These are phyloP conservation scores for Panurus biarmicus DNA, from an alignment of 2,113 vertebrate species.

Conservation along the genomic window DNA sequence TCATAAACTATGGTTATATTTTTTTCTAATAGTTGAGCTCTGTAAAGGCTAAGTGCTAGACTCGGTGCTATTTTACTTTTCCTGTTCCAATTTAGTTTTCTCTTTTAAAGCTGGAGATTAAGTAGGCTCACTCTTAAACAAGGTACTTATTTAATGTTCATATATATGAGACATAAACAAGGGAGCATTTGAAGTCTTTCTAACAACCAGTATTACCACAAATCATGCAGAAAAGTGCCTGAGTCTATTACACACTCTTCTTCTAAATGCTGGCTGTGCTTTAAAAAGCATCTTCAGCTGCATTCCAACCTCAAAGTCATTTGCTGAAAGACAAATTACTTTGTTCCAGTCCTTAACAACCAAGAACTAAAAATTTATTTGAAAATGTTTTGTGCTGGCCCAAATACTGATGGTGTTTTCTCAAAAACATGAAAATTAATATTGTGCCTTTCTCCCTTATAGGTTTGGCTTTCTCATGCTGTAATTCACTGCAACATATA, in stretches of 20 bases:
- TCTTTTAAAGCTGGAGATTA: not conserved
- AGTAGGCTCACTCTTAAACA: not conserved
- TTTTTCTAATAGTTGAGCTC: slow-evolving; percentile 12
- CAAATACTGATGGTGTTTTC: slow-evolving; percentile 27
- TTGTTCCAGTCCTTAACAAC: slow-evolving; percentile 19
- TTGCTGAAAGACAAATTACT: slow-evolving; percentile 33
- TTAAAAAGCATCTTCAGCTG: slow-evolving; percentile 37
- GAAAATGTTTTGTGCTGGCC: not conserved
- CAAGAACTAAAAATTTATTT: slow-evolving; percentile 32
- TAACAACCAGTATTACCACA: not conserved
- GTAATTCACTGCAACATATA: slow-evolving; percentile 58
- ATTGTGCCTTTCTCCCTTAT: not conserved
- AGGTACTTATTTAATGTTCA: not conserved
- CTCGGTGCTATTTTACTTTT: slow-evolving; percentile 13
- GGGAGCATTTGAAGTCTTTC: not conserved
- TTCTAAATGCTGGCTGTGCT: not conserved
- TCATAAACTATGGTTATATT: slow-evolving; percentile 30
- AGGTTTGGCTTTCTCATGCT: slow-evolving; percentile 14
- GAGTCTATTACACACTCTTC: not conserved
- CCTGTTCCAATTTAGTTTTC: not conserved
- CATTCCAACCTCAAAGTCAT: slow-evolving; percentile 15
- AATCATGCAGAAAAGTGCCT: not conserved
- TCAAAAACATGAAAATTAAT: not conserved
- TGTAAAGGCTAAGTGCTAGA: not conserved
- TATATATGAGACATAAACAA: not conserved